A percentile compares a stretch with the other conserved stretches of the same genome.
These are phyloP conservation scores for Magallana nippona DNA, from an alignment of 2,888 invertebrate genomes.

Conservation along the genomic window DNA sequence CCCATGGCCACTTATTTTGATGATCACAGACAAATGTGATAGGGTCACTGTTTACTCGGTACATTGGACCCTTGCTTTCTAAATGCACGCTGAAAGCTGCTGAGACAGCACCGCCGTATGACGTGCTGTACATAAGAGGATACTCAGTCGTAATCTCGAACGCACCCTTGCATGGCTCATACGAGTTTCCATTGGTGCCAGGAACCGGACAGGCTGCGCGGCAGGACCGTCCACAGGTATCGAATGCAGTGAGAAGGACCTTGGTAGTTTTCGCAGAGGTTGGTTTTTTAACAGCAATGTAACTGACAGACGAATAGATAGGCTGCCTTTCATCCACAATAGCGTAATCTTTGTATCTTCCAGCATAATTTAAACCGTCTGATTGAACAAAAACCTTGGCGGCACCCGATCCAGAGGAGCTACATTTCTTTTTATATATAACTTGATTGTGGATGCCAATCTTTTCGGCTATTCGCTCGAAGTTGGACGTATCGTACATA, in stretches of 20 bases:
- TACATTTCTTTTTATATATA: not conserved
- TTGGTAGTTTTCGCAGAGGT: not conserved
- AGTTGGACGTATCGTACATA: conserved; percentile 3
- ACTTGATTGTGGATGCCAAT: conserved; percentile 14
- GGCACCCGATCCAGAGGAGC: conserved; percentile 11
- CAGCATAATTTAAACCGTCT: conserved; percentile 34
- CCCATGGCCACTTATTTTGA: conserved; percentile 36
- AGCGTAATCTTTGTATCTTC: conserved; percentile 29
- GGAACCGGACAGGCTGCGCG: conserved; percentile 17
- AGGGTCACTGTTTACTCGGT: not conserved
- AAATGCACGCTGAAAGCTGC: not conserved
- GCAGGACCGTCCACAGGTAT: conserved; percentile 34
- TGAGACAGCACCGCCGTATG: not conserved
- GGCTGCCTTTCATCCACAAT: conserved; percentile 22
- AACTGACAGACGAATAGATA: not conserved
- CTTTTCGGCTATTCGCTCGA: not conserved
- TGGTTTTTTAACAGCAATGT: conserved; percentile 29
- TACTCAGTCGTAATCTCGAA: not conserved
- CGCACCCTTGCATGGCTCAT: conserved; percentile 11
- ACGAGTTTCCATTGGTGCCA: not conserved
- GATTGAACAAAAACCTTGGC: conserved; percentile 34
- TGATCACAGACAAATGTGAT: conserved; percentile 37
- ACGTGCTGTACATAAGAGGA: conserved; percentile 28
- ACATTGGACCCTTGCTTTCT: not conserved
- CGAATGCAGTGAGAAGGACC: conserved; percentile 28